phyloP scores from a whole-genome alignment of 2,888 invertebrate species.

The Metalampra italica region DNA sequence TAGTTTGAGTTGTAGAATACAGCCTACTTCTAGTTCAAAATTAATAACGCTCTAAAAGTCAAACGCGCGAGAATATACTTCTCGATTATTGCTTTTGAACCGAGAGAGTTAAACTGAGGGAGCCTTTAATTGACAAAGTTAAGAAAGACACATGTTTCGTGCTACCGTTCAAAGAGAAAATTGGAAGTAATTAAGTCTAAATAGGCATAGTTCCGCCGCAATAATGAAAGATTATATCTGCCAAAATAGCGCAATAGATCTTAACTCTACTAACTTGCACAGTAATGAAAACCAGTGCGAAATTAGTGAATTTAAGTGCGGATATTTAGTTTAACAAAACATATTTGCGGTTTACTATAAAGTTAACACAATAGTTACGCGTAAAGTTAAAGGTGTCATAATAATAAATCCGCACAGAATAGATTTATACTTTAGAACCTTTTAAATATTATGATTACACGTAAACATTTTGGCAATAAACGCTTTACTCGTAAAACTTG shows the following conservation, averaged over 20 bases:
- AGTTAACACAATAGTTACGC: background rate
- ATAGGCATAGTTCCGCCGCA: background rate
- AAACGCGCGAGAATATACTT: no score
- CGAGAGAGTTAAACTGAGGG: no score
- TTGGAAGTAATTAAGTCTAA: constrained; percentile 1
- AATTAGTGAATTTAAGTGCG: background rate
- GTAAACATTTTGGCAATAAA: no score
- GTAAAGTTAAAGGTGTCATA: background rate
- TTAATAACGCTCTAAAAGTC: no score
- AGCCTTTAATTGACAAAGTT: background rate
- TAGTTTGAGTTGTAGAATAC: no score
- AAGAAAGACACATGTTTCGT: background rate
- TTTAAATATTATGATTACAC: no score
- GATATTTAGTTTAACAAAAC: constrained; percentile 1
- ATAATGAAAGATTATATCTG: background rate
- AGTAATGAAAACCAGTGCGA: background rate
- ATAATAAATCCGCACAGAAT: no score
- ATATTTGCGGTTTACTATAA: background rate
- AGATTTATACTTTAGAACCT: no score
- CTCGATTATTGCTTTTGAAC: no score
- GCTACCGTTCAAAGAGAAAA: background rate
- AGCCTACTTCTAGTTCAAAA: no score
- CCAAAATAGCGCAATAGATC: background rate
- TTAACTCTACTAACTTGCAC: background rate
- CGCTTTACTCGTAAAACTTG: no score